A percentile compares a stretch with the other conserved stretches of the same genome.
phyloP scores from a whole-genome alignment of 2,888 invertebrate species.

The Dermolepida albohirtum region DNA sequence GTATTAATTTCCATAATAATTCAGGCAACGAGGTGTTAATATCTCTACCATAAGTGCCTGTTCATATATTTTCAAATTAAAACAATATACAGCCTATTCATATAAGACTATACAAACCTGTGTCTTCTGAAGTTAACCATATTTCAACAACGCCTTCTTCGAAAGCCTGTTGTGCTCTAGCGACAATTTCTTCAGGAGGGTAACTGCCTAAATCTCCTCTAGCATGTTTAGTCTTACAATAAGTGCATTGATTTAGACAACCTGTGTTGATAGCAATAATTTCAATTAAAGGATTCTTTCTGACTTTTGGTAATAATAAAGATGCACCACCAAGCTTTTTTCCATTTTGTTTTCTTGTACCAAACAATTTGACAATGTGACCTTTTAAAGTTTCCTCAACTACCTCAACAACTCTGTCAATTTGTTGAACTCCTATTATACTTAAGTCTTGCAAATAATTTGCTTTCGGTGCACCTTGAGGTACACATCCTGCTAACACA shows the following conservation, averaged over 20 bases:
- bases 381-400: slow-evolving; percentile 98
- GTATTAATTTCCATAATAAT: slow-evolving; percentile 86
- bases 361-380: slow-evolving; percentile 67
- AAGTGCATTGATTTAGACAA: slow-evolving; percentile 98
- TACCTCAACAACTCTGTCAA: slow-evolving; percentile 96
- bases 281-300: slow-evolving; percentile 96
- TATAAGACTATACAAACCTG: slow-evolving; percentile 70
- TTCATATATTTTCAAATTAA: not conserved
- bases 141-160: slow-evolving; percentile 94
- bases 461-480: slow-evolving; percentile 89
- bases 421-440: slow-evolving; percentile 98
- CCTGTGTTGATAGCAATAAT: slow-evolving; percentile 97
- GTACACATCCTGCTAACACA: slow-evolving; percentile 98
- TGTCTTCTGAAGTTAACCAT: slow-evolving; percentile 98
- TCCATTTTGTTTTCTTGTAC: slow-evolving; percentile 84
- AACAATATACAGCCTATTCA: not conserved
- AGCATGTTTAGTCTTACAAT: slow-evolving; percentile 98
- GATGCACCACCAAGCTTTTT: slow-evolving; percentile 89
- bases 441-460: slow-evolving; percentile 82
- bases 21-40: slow-evolving; percentile 90
- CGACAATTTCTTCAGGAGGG: slow-evolving; percentile 88
- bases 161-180: slow-evolving; percentile 87
- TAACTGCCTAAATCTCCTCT: slow-evolving; percentile 97
- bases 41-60: slow-evolving; percentile 92
- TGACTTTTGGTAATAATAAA: slow-evolving; percentile 89